Conservation (phyloP, 2,113 vertebrate species). For the Corvus cornix region DNA sequence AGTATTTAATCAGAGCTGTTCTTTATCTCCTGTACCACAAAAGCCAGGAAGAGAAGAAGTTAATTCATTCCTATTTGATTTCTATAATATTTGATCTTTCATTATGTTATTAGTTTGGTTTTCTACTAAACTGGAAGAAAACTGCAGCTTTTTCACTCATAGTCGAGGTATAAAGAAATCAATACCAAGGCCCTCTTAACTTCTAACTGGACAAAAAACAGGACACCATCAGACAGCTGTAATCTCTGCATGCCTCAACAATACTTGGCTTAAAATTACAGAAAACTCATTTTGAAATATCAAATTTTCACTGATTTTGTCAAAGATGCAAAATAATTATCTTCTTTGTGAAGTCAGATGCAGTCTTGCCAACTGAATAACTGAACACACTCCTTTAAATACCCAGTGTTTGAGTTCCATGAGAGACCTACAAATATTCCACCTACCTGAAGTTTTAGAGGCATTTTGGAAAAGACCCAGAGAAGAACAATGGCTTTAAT, state of each 20-base stretch:
- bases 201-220: not conserved
- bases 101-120: not conserved
- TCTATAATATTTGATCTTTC: not conserved
- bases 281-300: not conserved
- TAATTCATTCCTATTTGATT: not conserved
- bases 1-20: not conserved
- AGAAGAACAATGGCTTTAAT: not conserved
- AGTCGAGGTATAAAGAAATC: not conserved
- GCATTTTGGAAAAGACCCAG: not conserved
- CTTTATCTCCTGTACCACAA: not conserved
- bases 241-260: not conserved
- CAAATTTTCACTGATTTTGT: not conserved
- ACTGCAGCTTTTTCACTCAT: not conserved
- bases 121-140: not conserved
- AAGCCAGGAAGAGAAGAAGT: not conserved
- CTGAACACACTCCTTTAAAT: not conserved
- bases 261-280: not conserved
- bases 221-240: not conserved
- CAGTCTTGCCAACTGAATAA: not conserved
- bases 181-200: not conserved
- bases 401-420: not conserved
- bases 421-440: not conserved
- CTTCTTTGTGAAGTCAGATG: not conserved
- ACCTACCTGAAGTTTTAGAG: not conserved
- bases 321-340: not conserved